Conservation (phyloP, 2,113 vertebrate species). For the Ptilorrhoa leucosticta region DNA sequence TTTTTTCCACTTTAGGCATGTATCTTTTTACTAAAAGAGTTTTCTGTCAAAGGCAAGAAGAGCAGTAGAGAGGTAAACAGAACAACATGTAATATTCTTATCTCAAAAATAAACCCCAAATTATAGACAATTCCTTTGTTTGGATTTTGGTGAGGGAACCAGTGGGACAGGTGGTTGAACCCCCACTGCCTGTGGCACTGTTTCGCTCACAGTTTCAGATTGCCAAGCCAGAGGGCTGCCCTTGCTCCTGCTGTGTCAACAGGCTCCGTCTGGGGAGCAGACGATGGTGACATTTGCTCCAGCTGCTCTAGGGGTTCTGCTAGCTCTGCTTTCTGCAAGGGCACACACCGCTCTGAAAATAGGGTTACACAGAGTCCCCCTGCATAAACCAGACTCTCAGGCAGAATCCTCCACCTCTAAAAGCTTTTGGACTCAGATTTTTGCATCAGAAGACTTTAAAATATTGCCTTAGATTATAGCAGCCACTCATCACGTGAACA, state of each 20-base stretch:
- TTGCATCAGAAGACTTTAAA: background rate
- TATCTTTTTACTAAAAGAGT: background rate
- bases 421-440: background rate
- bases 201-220: background rate
- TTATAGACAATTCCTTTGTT: background rate
- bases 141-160: background rate
- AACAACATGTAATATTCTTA: background rate
- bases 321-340: background rate
- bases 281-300: background rate
- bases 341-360: background rate
- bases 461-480: background rate
- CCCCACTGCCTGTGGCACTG: background rate
- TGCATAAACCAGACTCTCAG: background rate
- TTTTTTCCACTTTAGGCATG: background rate
- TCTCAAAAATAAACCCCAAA: background rate
- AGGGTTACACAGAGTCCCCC: background rate
- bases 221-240: background rate
- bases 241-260: background rate
- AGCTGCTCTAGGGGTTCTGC: background rate
- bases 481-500: background rate
- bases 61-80: background rate
- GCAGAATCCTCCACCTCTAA: background rate
- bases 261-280: background rate
- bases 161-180: background rate
- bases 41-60: background rate